Evolutionary conservation across 1,140 invertebrate genomes (phyloP).

Genomic region (Heliconius himera): DNA sequence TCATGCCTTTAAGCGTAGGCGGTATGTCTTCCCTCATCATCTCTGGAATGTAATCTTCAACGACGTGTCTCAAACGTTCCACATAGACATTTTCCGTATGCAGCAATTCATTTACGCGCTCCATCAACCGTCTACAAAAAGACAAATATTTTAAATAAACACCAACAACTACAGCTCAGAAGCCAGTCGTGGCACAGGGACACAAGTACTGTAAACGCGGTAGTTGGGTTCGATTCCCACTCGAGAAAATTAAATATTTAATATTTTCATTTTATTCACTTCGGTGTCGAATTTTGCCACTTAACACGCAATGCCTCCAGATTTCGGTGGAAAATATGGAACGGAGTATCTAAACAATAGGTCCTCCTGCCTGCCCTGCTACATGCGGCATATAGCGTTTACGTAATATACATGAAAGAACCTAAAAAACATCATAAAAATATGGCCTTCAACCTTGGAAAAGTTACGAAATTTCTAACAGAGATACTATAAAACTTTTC

Average conservation of each 20-base stretch:
- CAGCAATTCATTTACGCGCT: constrained; percentile 75
- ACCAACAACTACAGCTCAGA: no score
- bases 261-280: no score
- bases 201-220: no score
- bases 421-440: not conserved
- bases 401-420: not conserved
- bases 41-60: constrained; percentile 77
- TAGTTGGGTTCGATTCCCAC: no score
- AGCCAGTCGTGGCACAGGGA: no score
- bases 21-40: constrained; percentile 61
- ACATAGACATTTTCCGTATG: constrained; percentile 79
- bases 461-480: not conserved
- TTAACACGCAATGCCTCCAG: no score
- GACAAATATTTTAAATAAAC: not conserved
- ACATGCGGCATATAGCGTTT: no score
- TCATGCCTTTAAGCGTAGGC: constrained; percentile 56
- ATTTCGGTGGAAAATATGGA: no score
- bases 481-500: not conserved
- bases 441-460: not conserved
- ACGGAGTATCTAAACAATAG: no score
- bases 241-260: no score
- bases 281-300: no score
- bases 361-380: no score
- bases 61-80: constrained; percentile 71
- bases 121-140: constrained; percentile 70